A percentile compares a stretch with the other conserved stretches of the same genome.
Conservation (phyloP, 1,140 invertebrate species). For the Musca domestica region DNA sequence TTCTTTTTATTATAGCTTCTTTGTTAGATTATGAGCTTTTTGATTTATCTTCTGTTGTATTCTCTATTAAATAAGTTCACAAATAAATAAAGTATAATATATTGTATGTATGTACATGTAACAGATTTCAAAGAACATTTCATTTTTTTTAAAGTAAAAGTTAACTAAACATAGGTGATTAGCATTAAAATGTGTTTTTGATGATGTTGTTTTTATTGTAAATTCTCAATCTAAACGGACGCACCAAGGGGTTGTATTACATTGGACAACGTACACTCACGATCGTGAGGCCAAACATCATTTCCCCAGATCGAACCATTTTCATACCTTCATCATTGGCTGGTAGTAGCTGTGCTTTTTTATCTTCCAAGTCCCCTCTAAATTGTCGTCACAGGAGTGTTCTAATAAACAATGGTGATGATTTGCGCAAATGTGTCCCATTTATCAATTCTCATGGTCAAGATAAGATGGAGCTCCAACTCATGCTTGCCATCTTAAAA, state of each 20-base stretch:
- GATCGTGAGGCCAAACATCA: no score
- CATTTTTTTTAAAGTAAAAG: constrained; percentile 14
- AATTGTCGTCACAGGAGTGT: no score
- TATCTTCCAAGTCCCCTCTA: no score
- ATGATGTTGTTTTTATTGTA: background rate
- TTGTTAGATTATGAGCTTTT: background rate
- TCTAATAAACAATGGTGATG: no score
- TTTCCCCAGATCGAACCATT: no score
- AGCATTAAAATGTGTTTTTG: background rate
- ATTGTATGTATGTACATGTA: constrained; percentile 10
- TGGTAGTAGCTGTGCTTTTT: background rate
- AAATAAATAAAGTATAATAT: constrained; percentile 11
- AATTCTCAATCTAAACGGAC: background rate
- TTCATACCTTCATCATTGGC: background rate
- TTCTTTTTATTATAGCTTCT: background rate
- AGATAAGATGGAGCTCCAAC: no score
- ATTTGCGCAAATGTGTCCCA: background rate
- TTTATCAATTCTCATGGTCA: background rate
- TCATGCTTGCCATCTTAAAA: constrained; percentile 8
- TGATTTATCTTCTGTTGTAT: background rate
- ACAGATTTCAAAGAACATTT: background rate
- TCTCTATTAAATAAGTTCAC: background rate
- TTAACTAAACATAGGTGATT: constrained; percentile 5
- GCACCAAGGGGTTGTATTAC: background rate
- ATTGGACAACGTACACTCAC: no score